Percentiles rank a stretch among this genome's conserved stretches.
Conservation (phyloP, 1,140 invertebrate species). For the Drosophila oshimai region DNA sequence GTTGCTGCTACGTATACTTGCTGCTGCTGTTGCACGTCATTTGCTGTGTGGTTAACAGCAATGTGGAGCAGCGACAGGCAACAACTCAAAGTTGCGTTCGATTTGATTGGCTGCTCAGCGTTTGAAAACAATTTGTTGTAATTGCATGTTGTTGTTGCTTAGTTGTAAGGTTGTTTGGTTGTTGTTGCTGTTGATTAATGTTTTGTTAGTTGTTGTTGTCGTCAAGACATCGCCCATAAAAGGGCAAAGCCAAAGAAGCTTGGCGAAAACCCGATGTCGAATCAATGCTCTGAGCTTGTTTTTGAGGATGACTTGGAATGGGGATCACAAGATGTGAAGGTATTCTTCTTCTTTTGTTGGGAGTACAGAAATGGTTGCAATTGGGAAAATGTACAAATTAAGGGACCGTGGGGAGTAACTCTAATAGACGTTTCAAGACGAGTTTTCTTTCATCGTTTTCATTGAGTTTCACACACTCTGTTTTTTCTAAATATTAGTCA, state of each 20-base stretch:
- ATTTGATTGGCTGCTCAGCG: constrained; percentile 70
- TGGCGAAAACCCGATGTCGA: constrained; percentile 1
- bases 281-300: constrained; percentile 8
- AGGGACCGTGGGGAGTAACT: background rate
- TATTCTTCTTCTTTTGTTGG: background rate
- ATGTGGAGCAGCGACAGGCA: constrained; percentile 66
- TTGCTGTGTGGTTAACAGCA: constrained; percentile 68
- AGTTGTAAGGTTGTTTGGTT: constrained; percentile 8
- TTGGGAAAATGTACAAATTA: background rate
- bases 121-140: constrained; percentile 77
- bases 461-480: no score
- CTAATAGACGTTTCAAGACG: background rate
- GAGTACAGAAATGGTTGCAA: background rate
- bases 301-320: background rate
- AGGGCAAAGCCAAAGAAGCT: constrained; percentile 34
- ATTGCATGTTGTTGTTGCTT: constrained; percentile 33
- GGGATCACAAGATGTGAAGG: background rate
- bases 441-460: background rate
- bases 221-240: constrained; percentile 37
- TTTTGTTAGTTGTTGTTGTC: constrained; percentile 25
- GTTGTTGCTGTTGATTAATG: constrained; percentile 30
- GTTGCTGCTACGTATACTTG: constrained; percentile 22
- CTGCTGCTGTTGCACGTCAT: constrained; percentile 63
- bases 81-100: constrained; percentile 64
- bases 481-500: no score